phyloP scores from a whole-genome alignment of 1,140 invertebrate genomes.

The Episyrphus balteatus region DNA sequence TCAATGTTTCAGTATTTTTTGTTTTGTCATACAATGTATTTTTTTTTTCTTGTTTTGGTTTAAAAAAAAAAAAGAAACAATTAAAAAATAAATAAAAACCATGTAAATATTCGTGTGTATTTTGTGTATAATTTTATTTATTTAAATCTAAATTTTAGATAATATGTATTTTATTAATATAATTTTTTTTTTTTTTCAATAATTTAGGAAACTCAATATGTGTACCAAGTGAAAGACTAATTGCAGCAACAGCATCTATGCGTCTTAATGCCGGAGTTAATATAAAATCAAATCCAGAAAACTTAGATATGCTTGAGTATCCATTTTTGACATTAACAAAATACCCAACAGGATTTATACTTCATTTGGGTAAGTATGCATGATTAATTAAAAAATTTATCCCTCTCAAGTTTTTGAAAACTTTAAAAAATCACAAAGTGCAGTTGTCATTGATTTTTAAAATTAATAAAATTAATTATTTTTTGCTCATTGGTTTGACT shows the following conservation, averaged over 20 bases:
- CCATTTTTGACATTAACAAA: slow-evolving; percentile 90
- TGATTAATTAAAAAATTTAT: no score
- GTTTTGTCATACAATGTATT: background rate
- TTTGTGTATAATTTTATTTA: background rate
- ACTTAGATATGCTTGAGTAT: slow-evolving; percentile 79
- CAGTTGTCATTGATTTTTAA: no score
- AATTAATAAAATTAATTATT: no score
- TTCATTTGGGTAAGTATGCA: slow-evolving; percentile 62
- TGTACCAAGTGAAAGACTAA: slow-evolving; percentile 31
- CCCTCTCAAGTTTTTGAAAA: no score
- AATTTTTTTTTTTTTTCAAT: background rate
- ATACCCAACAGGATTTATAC: slow-evolving; percentile 78
- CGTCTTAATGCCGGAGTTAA: slow-evolving; percentile 20
- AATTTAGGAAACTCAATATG: slow-evolving; percentile 32
- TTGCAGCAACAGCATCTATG: slow-evolving; percentile 33
- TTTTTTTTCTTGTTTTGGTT: no score
- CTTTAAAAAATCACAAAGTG: no score
- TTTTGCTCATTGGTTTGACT: no score
- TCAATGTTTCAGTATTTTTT: background rate
- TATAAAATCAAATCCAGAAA: slow-evolving; percentile 54
- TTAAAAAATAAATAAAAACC: no score
- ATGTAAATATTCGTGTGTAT: background rate
- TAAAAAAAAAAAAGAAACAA: no score
- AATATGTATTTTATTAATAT: background rate
- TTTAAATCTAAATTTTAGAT: background rate